A percentile compares a stretch with the other conserved stretches of the same genome.
Conservation (phyloP, 1,140 invertebrate species). For the Calosoma granatense region DNA sequence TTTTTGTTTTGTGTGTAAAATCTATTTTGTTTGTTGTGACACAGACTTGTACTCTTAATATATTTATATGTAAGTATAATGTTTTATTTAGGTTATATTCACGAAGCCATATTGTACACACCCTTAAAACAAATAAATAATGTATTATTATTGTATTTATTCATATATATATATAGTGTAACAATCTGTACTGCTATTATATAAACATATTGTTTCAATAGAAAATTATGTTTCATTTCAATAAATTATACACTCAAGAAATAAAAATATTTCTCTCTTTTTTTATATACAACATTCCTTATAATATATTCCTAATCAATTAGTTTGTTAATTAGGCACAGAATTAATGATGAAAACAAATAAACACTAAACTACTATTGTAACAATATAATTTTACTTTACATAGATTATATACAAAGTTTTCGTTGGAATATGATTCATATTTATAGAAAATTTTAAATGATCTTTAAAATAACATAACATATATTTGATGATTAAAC, state of each 20-base stretch:
- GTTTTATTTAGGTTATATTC: not conserved
- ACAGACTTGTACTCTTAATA: not conserved
- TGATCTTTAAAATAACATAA: too few relatives aligned
- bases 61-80: not conserved
- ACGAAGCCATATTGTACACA: not conserved
- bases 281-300: not conserved
- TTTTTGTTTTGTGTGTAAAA: too few relatives aligned
- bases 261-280: not conserved
- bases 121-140: too few relatives aligned
- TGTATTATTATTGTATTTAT: not conserved
- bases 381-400: not conserved
- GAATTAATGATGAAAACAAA: not conserved
- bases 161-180: not conserved
- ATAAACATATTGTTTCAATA: not conserved
- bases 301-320: too few relatives aligned
- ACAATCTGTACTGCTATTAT: not conserved
- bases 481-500: too few relatives aligned
- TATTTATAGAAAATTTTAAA: too few relatives aligned
- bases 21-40: too few relatives aligned
- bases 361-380: not conserved
- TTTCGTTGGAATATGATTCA: too few relatives aligned
- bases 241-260: not conserved
- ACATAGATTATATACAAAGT: not conserved
- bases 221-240: not conserved
- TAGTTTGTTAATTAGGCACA: not conserved